Evolutionary conservation across 2,113 vertebrate species (phyloP).

Genomic region (human): GRCh38 chr16:52107501-52108000

Average conservation of each 20-base stretch:
- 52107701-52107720: not conserved
- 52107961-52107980: not conserved
- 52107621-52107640: not conserved
- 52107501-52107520: not conserved
- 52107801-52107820: not conserved
- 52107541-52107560: not conserved
- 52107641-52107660: accelerated
- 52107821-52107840: not conserved
- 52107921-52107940: not conserved
- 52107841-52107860: not conserved
- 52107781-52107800: not conserved
- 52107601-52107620: not conserved
- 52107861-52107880: not conserved
- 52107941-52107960: not conserved
- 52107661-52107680: not conserved
- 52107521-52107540: not conserved
- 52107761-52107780: not conserved
- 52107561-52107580: not conserved
- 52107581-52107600: not conserved
- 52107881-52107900: not conserved
- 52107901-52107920: not conserved
- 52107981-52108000: not conserved
- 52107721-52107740: not conserved
- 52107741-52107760: not conserved
- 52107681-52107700: no score